Base-by-base conservation (phyloP, 2,113 vertebrate genomes). In the Neolamprologus sp. region DNA sequence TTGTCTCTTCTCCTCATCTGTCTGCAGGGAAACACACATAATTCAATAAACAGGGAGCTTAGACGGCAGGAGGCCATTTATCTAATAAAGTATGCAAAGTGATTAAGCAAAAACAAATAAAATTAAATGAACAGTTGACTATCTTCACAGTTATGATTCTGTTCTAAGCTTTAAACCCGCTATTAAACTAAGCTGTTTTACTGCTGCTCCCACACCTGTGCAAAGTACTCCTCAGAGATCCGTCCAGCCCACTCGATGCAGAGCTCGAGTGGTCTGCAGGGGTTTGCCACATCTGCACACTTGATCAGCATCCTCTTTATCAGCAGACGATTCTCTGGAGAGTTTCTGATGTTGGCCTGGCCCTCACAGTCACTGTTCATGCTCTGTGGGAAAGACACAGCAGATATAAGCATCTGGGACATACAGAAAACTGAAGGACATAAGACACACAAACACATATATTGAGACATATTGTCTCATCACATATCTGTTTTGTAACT, bases 241-340 rank as follows among this genome's bases (percentile, higher is more conserved):
- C 98, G 97, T 2, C 97, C 98, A 0, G 98, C 98, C 98, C 98
- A 99, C 90, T 99, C 98, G 0, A 99, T 98, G 91, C 98, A 99
- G 53, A 98, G 95, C 92, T 99, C 97, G 55, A 99, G 92, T 3
- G 98, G 98, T 2, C 98, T 97, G 94, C 98, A 99, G 0, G 98
- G 98, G 86, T 99, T 99, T 81, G 98, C 97, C 91, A 99, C 98
- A 4, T 99, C 98, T 0, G 98, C 98, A 91, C 98, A 99, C 94
- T 99, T 99, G 53, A 99, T 99, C 96, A 99, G 96, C 98, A 99
- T 99, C 83, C 98, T 98, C 91, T 98, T 99, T 88, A 99, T 98
- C 89, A 99, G 93, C 80, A 97, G 97, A 10, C 98, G 98, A 91
- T 98, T 98, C 91, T 99, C 98, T 3, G 98, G 97, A 82, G 98